Percentiles rank a stretch among this genome's conserved stretches.
Evolutionary conservation across 2,797 vertebrate species (phyloP).

Genomic region (Micrastur ruficollis): DNA sequence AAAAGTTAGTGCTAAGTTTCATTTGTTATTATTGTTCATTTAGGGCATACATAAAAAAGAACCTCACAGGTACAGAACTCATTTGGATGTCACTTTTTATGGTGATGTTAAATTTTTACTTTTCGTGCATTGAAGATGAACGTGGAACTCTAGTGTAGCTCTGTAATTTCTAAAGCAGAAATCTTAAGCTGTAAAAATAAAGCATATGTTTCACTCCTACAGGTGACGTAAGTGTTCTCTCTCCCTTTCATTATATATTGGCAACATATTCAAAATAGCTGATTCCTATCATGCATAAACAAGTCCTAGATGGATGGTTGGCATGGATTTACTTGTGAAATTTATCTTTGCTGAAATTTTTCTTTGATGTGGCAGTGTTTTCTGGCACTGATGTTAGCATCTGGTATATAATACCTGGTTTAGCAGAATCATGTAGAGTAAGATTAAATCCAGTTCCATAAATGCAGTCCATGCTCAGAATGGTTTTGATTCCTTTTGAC

Average conservation of each 20-base stretch:
- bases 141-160: neutral
- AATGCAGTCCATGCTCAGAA: neutral
- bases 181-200: neutral
- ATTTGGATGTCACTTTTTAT: neutral
- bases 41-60: neutral
- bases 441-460: neutral
- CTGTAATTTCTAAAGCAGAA: neutral
- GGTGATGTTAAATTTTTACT: neutral
- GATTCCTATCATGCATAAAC: neutral
- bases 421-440: neutral
- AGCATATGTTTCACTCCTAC: neutral
- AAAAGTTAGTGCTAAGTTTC: neutral
- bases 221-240: neutral
- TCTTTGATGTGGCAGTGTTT: slow-evolving; percentile 1
- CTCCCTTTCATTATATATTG: neutral
- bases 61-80: neutral
- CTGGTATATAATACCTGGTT: neutral
- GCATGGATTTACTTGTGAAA: slow-evolving; percentile 3
- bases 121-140: neutral
- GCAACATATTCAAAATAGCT: neutral
- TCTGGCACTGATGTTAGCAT: neutral
- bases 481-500: neutral
- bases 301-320: neutral
- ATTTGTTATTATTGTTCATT: neutral
- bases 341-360: neutral